These are phyloP conservation scores for Ernsta delagoae DNA, from an alignment of 2,888 invertebrate species.

Conservation along the genomic window DNA sequence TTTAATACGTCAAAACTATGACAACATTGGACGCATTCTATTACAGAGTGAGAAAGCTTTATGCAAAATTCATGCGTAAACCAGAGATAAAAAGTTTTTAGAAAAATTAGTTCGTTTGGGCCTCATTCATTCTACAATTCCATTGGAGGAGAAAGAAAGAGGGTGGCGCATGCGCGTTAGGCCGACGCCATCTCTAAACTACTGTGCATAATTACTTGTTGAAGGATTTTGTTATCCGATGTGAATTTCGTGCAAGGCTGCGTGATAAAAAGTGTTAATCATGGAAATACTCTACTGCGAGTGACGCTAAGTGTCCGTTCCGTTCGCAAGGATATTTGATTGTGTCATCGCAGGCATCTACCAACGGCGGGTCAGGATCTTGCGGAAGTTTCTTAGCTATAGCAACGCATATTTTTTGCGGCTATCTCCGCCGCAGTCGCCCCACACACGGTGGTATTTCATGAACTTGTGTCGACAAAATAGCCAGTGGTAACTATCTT, in stretches of 20 bases:
- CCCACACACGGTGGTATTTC: conserved; percentile 60
- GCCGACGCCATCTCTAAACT: conserved; percentile 85
- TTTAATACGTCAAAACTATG: conserved; percentile 20
- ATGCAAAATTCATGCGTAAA: conserved; percentile 23
- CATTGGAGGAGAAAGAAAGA: conserved; percentile 72
- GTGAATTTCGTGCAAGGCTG: conserved; percentile 63
- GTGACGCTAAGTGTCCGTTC: conserved; percentile 59
- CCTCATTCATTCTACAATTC: conserved; percentile 62
- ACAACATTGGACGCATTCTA: conserved; percentile 32
- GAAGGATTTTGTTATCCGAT: conserved; percentile 64
- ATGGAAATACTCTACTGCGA: conserved; percentile 66
- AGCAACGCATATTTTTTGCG: conserved; percentile 83
- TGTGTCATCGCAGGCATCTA: conserved; percentile 56
- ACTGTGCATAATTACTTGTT: conserved; percentile 69
- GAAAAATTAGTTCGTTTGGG: conserved; percentile 42
- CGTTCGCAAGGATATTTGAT: conserved; percentile 55
- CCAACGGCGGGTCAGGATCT: conserved; percentile 67
- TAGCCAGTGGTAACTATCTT: conserved; percentile 69
- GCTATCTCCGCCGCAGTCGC: conserved; percentile 66
- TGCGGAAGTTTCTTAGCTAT: conserved; percentile 79
- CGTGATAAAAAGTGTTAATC: conserved; percentile 66
- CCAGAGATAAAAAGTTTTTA: conserved; percentile 17
- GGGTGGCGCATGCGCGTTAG: conserved; percentile 85
- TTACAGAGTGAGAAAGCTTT: conserved; percentile 31
- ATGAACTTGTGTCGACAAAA: conserved; percentile 66